A percentile compares a stretch with the other conserved stretches of the same genome.
These are phyloP conservation scores for Jaculus jaculus DNA, from an alignment of 2,113 vertebrate species.

Conservation along the genomic window DNA sequence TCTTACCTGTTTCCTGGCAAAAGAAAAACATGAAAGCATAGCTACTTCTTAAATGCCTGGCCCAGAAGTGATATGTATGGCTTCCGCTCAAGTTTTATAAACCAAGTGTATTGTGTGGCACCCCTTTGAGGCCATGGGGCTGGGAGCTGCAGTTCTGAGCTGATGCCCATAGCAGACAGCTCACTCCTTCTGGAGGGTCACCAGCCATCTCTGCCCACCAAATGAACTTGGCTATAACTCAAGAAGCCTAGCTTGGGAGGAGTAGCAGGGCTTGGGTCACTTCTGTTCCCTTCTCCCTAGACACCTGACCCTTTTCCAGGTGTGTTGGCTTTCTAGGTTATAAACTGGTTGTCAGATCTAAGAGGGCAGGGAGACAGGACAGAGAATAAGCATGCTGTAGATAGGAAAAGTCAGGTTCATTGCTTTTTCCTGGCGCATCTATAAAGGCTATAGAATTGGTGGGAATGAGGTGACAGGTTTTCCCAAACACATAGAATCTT, in stretches of 20 bases:
- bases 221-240: background rate
- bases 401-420: background rate
- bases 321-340: background rate
- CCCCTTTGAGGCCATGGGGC: background rate
- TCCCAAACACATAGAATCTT: background rate
- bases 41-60: background rate
- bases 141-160: background rate
- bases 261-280: background rate
- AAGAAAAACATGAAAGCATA: background rate
- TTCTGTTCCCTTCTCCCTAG: background rate
- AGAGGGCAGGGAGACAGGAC: background rate
- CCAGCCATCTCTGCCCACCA: background rate
- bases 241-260: background rate
- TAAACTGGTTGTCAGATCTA: background rate
- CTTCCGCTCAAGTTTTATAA: background rate
- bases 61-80: background rate
- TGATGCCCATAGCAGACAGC: fast-evolving
- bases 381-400: background rate
- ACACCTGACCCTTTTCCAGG: background rate
- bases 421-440: background rate
- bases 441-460: background rate
- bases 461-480: background rate
- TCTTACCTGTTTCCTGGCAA: background rate
- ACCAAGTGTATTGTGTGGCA: background rate
- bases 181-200: background rate